phyloP scores from a whole-genome alignment of 2,888 invertebrate species.

The Heteromurus nitidus region DNA sequence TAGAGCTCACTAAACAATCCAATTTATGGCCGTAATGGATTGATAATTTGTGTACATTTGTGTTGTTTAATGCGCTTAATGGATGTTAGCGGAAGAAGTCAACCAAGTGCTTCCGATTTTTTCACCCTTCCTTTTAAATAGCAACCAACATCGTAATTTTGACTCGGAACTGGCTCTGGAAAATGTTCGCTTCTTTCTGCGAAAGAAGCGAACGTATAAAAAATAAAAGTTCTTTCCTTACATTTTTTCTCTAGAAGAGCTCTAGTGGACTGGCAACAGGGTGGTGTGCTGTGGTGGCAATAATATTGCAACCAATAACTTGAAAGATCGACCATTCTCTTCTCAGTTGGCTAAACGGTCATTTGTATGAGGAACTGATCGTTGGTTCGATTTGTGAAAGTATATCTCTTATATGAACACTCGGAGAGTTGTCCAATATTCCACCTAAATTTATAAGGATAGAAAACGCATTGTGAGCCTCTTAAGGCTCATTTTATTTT shows the following conservation, averaged over 20 bases:
- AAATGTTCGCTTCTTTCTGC: too few relatives aligned
- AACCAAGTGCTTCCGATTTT: conserved; percentile 56
- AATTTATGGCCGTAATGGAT: conserved; percentile 26
- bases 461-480: conserved; percentile 53
- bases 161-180: too few relatives aligned
- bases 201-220: too few relatives aligned
- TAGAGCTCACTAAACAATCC: background rate
- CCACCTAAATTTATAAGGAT: too few relatives aligned
- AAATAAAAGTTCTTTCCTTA: too few relatives aligned
- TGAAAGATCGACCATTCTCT: too few relatives aligned
- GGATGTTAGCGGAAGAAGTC: conserved; percentile 52
- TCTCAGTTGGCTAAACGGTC: too few relatives aligned
- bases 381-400: conserved; percentile 71
- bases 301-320: too few relatives aligned
- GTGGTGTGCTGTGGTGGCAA: too few relatives aligned
- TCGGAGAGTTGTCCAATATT: too few relatives aligned
- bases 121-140: background rate
- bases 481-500: conserved; percentile 72
- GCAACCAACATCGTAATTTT: background rate
- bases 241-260: too few relatives aligned
- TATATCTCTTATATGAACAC: conserved; percentile 2
- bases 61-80: conserved; percentile 41
- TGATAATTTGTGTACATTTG: conserved; percentile 40
- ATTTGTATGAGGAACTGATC: conserved; percentile 73
- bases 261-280: too few relatives aligned